Percentiles rank a stretch among this genome's conserved stretches.
These are phyloP conservation scores for Platyrinchus mystaceus DNA, from an alignment of 2,797 vertebrate genomes.

Conservation along the genomic window DNA sequence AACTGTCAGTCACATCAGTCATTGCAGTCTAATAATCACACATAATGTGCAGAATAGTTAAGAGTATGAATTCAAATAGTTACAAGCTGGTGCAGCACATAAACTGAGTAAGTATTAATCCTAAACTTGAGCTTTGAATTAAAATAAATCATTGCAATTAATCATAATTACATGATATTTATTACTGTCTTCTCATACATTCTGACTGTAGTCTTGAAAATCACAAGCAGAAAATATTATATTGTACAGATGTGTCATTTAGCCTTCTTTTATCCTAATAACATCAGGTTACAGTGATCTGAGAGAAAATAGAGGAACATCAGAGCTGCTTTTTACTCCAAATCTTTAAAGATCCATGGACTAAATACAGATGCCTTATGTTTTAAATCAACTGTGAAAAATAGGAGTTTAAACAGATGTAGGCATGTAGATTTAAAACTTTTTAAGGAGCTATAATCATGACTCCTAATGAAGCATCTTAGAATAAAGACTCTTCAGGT, in stretches of 20 bases:
- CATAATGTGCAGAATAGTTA: background rate
- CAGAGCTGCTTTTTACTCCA: background rate
- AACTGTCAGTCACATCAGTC: background rate
- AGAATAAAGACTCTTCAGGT: background rate
- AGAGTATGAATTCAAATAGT: background rate
- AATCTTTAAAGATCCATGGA: background rate
- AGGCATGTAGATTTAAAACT: background rate
- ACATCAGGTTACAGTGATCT: background rate
- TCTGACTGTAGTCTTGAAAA: background rate
- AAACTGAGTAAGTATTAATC: background rate
- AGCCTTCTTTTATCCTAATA: background rate
- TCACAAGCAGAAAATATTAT: background rate
- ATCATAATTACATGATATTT: background rate
- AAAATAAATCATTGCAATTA: background rate
- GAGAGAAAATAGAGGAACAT: background rate
- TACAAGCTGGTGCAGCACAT: background rate
- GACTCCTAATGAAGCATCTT: background rate
- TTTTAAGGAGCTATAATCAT: background rate
- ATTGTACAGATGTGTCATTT: background rate
- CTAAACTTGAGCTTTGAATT: background rate
- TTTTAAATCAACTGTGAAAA: background rate
- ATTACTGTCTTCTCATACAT: background rate
- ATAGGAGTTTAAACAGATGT: background rate
- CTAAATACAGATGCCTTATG: background rate
- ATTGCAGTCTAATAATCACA: background rate